Evolutionary conservation across 1,140 invertebrate genomes (phyloP), one percentile per base, ranked within the genome.

Genomic region (Drosophila varians): DNA sequence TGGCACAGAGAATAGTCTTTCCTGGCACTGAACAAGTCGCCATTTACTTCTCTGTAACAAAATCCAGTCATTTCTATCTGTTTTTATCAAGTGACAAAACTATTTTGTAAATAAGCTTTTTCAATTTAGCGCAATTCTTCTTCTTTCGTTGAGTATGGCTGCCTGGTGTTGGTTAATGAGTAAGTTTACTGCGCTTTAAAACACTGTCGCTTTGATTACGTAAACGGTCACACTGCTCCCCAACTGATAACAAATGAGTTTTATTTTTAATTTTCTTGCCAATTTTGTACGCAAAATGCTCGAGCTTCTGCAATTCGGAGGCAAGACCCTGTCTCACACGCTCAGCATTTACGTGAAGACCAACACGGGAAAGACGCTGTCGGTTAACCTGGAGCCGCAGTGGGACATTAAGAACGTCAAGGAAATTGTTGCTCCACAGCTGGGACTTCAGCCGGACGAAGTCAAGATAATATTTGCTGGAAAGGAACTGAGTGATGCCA

Each of bases 391-490:
- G 52, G 93, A 96, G 92, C 95, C 95, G 38, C 93, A 94, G 87
- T 96, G 95, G 94, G 94, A 95, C 77, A 94, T 97, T 18, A 93
- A 93, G 74, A 94, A 95, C 73, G 93, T 97, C 0, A 96, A 96
- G 90, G 93, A 96, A 90, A 90, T 94, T 38, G 93, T 96, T 6
- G 94, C 95, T 0, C 94, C 94, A 2, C 93, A 94, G 87, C 91
- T 96, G 43, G 95, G 94, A 0, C 92, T 96, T 46, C 89, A 93
- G 38, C 93, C 94, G 1, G 93, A 95, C 16, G 95, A 96, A 82
- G 92, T 96, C 2, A 96, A 96, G 90, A 96, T 97, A 40, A 96
- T 97, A 87, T 96, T 97, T 91, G 96, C 96, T 42, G 96, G 96
- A 11, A 96, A 96, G 91, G 95, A 96, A 88, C 90, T 97, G 1